phyloP scores from a whole-genome alignment of 1,140 invertebrate genomes.

The Trinorchestia longiramus region DNA sequence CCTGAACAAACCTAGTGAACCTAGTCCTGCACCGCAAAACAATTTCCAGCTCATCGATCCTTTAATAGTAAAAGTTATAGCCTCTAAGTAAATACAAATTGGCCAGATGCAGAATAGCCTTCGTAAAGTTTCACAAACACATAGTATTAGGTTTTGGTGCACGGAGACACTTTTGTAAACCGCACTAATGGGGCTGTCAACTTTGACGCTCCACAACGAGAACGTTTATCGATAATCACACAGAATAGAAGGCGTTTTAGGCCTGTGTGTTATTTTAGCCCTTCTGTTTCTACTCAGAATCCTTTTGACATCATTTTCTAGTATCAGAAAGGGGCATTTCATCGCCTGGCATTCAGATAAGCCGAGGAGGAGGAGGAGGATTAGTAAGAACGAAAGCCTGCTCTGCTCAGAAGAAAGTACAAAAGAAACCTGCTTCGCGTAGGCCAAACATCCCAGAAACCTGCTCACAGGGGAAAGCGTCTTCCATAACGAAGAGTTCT shows the following conservation, averaged over 20 bases:
- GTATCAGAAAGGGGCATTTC: background rate
- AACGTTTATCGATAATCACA: background rate
- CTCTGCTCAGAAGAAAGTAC: background rate
- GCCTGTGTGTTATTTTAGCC: background rate
- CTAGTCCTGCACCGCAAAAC: too few species aligned
- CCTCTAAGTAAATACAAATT: background rate
- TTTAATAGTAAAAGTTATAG: too few species aligned
- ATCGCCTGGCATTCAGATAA: background rate
- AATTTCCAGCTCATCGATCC: too few species aligned
- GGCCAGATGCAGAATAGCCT: too few species aligned
- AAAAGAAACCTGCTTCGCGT: constrained; percentile 13
- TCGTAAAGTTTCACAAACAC: too few species aligned
- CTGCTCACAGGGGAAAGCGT: constrained; percentile 25
- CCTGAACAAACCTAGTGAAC: too few species aligned
- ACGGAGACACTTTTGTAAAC: background rate
- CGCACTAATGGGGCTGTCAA: background rate
- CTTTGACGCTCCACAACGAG: background rate
- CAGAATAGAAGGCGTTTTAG: background rate
- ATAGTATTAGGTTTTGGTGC: background rate
- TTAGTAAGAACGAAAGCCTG: constrained; percentile 12
- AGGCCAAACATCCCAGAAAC: background rate
- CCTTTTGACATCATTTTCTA: background rate
- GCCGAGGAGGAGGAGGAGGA: background rate
- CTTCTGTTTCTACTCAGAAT: background rate
- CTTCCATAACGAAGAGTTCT: background rate